Conservation (phyloP, 1,140 invertebrate genomes). For the Hesperophylax magnus region DNA sequence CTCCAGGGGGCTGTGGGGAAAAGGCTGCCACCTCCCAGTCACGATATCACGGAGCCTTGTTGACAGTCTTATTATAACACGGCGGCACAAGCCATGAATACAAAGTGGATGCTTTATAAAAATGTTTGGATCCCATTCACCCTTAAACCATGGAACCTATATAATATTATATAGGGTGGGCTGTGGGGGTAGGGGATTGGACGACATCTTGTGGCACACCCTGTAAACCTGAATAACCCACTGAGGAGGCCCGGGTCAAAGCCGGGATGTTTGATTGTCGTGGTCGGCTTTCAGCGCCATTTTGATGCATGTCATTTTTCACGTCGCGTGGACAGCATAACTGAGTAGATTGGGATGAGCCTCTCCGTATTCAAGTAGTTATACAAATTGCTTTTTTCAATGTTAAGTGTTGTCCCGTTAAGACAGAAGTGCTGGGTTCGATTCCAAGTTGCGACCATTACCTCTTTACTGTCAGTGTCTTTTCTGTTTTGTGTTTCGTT, state of each 20-base stretch:
- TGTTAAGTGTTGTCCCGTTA: too few relatives aligned
- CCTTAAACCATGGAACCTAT: too few relatives aligned
- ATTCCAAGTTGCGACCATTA: too few relatives aligned
- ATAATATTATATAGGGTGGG: neutral
- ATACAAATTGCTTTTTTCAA: too few relatives aligned
- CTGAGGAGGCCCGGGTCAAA: slow-evolving; percentile 4
- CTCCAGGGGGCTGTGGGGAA: neutral
- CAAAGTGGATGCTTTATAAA: slow-evolving; percentile 57
- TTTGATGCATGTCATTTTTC: slow-evolving; percentile 33
- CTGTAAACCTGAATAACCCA: slow-evolving; percentile 16
- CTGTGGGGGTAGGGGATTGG: neutral
- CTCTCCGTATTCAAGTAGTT: too few relatives aligned
- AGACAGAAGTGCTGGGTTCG: too few relatives aligned
- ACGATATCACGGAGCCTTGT: slow-evolving; percentile 53
- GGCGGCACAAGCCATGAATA: slow-evolving; percentile 56
- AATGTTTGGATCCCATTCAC: slow-evolving; percentile 44
- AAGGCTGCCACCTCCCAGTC: neutral
- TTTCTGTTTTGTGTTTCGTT: too few relatives aligned
- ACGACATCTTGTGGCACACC: slow-evolving; percentile 10
- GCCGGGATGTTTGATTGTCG: neutral
- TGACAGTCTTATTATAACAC: slow-evolving; percentile 57
- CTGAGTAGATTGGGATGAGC: too few relatives aligned
- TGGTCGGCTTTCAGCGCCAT: slow-evolving; percentile 5
- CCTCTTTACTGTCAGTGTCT: too few relatives aligned
- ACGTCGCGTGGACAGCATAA: neutral